These are phyloP conservation scores for Melanerpes formicivorus DNA, from an alignment of 2,113 vertebrate species.

Conservation along the genomic window DNA sequence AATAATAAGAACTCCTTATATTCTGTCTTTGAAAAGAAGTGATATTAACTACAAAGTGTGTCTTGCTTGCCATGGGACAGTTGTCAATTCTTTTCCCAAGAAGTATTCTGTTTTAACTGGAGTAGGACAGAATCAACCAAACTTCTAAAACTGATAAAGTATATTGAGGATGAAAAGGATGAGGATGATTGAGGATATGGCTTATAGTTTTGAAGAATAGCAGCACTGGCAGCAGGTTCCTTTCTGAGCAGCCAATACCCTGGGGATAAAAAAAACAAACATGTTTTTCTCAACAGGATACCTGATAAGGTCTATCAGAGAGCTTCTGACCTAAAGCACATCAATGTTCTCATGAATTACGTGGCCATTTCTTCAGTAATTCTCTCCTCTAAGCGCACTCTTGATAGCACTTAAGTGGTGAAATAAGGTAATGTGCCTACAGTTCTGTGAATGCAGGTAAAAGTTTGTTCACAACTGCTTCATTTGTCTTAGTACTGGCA, in stretches of 20 bases:
- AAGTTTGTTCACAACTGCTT: neutral
- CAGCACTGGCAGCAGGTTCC: neutral
- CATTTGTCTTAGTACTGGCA: neutral
- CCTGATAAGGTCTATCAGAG: neutral
- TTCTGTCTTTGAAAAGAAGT: neutral
- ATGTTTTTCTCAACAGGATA: neutral
- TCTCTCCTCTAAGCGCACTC: neutral
- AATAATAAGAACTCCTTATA: neutral
- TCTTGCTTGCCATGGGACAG: neutral
- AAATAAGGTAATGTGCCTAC: neutral
- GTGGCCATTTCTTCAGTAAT: neutral
- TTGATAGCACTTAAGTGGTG: neutral
- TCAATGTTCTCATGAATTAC: neutral
- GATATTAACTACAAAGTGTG: neutral
- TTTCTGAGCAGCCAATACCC: neutral
- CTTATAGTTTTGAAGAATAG: neutral
- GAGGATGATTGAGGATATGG: neutral
- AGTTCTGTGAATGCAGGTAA: neutral
- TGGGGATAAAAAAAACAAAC: too few relatives aligned
- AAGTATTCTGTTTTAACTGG: neutral
- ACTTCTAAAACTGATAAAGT: neutral
- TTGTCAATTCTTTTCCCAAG: neutral
- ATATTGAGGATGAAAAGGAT: neutral
- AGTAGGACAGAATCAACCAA: neutral
- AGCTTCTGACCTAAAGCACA: neutral